Evolutionary conservation across 2,888 invertebrate species (phyloP), one percentile per base, ranked within the genome.

Genomic region (Parasteatoda lunata): DNA sequence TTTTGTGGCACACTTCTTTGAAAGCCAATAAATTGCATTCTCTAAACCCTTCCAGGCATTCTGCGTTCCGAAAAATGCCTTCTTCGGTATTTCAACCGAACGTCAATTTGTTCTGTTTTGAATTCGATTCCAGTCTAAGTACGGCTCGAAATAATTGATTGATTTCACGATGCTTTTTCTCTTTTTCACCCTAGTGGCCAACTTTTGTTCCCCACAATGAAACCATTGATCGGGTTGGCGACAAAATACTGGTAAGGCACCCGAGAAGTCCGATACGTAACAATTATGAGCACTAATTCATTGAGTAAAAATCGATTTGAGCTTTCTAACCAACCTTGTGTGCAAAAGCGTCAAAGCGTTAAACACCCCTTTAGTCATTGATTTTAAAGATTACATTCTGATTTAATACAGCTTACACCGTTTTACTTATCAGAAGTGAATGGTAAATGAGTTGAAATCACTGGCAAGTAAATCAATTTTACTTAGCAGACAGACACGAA

Each of bases 101-200:
- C n/a, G 59, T n/a, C 59, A 59, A 59, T 59, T 59, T 59, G 59
- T 59, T 59, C 59, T 59, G 59, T 59, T 59, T 59, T 59, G 59
- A 59, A 59, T 59, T 59, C 59, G n/a, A 59, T 70, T 48, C 69
- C 11, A 45, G 7, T 11, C 69, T 47, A 70, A 13, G 48, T 70
- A 47, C 47, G 47, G 13, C 13, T 11, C 65, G 64, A 76, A 76
- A 65, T 77, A 52, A 77, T 77, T 77, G 77, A 77, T 77, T 77
- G n/a, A 68, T 75, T 68, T 68, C 77, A 13, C 30, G 77, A 77
- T 68, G 49, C 73, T 73, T 77, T 77, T 77, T 77, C 73, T 73
- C 68, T 68, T 66, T 77, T 68, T 64, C 71, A 51, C 49, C 73
- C 45, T n/a, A 15, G 54, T 47, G 11, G 68, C 66, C 59, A 52